Evolutionary conservation across 1,140 invertebrate species (phyloP).

Genomic region (Polyergus mexicanus): DNA sequence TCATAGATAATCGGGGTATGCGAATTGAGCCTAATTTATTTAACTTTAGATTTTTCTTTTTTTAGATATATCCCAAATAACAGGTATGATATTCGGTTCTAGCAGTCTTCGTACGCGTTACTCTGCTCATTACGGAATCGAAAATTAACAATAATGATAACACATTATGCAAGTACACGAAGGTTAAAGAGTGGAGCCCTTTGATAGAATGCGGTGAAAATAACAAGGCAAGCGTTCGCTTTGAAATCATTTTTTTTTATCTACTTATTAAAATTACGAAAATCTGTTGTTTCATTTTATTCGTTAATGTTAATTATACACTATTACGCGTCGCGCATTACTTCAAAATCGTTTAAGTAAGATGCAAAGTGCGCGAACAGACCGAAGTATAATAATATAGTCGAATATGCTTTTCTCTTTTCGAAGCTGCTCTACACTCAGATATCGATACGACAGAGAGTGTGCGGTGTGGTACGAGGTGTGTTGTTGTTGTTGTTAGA

Average conservation of each 20-base stretch:
- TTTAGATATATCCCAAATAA: constrained; percentile 78
- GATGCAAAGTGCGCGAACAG: constrained; percentile 70
- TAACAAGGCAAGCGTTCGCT: constrained; percentile 68
- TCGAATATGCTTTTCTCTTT: constrained; percentile 47
- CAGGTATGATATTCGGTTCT: constrained; percentile 76
- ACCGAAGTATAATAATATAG: constrained; percentile 50
- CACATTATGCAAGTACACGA: constrained; percentile 79
- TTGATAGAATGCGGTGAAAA: constrained; percentile 67
- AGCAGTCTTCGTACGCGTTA: constrained; percentile 79
- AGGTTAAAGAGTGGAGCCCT: constrained; percentile 77
- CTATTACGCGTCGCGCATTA: constrained; percentile 53
- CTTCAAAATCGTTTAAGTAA: constrained; percentile 59
- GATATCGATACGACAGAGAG: constrained; percentile 66
- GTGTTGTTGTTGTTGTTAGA: constrained; percentile 58
- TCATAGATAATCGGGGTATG: constrained; percentile 67
- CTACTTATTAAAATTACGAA: constrained; percentile 72
- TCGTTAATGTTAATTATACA: constrained; percentile 68
- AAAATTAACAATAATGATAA: constrained; percentile 80
- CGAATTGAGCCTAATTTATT: constrained; percentile 77
- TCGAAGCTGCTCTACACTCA: constrained; percentile 59
- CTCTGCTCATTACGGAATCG: constrained; percentile 71
- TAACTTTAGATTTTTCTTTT: constrained; percentile 70
- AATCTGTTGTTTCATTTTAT: constrained; percentile 67
- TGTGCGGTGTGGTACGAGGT: constrained; percentile 45
- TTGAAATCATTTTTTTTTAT: constrained; percentile 64